Base-by-base conservation (phyloP, 1,140 invertebrate species). In the Hylaeus anthracinus region DNA sequence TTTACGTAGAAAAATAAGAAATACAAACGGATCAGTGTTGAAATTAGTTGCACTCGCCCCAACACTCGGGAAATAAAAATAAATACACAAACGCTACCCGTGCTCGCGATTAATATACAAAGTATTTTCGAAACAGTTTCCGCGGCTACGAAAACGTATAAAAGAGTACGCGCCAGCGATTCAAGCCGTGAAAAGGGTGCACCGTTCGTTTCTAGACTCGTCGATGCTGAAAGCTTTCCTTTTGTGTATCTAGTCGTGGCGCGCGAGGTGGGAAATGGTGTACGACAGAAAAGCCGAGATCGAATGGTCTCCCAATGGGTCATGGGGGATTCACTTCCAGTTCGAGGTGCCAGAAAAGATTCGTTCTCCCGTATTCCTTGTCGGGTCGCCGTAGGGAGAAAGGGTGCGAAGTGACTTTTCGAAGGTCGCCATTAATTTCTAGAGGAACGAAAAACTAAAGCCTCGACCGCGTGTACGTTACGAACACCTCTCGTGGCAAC, bases 381-480 rank as follows among this genome's bases (percentile, higher is more conserved):
- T 5, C 37, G 39, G 43, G 10, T 43, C 45, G 56, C 55, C 60
- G 65, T 45, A 63, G 55, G 70, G 48, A 43, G 39, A 71, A 48
- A 43, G 58, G 78, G 45, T 26, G 53, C 43, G 66, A 60, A 58
- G 72, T 61, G 72, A 79, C 70, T 84, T 79, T 80, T 84, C 71
- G 79, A 87, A 82, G 79, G 72, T 85, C 76, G 75, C 65, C 80
- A 87, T 87, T 87, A 87, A 82, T 87, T 88, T 87, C 79, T 81
- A 82, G 86, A 51, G 86, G 74, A 76, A 67, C 72, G 79, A 61
- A 75, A 26, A 80, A 83, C 64, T 73, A 70, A 79, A 69, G 81
- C 78, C 51, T 26, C 26, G 65, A 39, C n/a, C 72, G 53, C 55
- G 61, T 72, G 67, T 72, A 67, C 39, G 63, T 80, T 85, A 83